Percentiles rank a stretch among this genome's conserved stretches.
These are phyloP conservation scores for Tipula helvola DNA, from an alignment of 2,888 invertebrate species.

Conservation along the genomic window DNA sequence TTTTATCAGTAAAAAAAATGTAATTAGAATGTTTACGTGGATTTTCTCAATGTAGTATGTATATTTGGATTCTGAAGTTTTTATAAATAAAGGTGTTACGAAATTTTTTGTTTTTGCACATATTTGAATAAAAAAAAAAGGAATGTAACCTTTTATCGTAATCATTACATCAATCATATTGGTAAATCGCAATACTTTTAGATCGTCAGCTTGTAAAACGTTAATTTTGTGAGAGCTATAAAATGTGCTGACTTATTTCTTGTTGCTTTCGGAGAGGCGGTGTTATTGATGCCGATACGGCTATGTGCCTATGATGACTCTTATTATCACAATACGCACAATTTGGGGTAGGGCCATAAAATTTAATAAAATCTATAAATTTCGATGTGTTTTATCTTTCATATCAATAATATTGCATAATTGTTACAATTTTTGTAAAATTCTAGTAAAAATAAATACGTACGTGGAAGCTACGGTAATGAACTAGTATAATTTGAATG, in stretches of 20 bases:
- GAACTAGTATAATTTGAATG: background rate
- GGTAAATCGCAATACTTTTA: background rate
- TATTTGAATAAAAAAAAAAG: too few species aligned
- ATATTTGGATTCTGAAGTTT: background rate
- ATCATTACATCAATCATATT: too few species aligned
- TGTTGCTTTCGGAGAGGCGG: background rate
- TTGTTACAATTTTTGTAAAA: background rate
- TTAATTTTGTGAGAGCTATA: too few species aligned
- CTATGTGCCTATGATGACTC: background rate
- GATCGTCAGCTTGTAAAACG: background rate
- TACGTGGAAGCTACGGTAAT: background rate
- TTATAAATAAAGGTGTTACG: background rate
- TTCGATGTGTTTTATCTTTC: background rate
- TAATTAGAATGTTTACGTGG: constrained; percentile 9
- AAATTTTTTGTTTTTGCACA: background rate
- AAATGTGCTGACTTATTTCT: background rate
- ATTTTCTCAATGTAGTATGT: background rate
- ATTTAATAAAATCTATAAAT: background rate
- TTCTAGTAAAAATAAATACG: background rate
- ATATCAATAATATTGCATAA: background rate
- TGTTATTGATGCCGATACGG: background rate
- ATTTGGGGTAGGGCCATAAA: background rate
- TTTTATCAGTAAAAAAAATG: background rate
- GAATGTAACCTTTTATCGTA: background rate
- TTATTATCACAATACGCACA: background rate